Percentiles rank a stretch among this genome's conserved stretches.
Conservation (phyloP, 2,113 vertebrate genomes). For the human (Homo sapiens) region GRCh38 chr16:79388001-79388500, state of each 20-base stretch:
- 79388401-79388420: too few relatives aligned
- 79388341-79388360: conserved; percentile 39
- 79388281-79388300: conserved; percentile 57
- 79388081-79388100: not conserved
- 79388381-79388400: not conserved
- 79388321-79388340: conserved; percentile 45
- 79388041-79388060: not conserved
- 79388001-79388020: not conserved
- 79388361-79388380: not conserved
- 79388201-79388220: conserved; percentile 58
- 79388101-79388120: not conserved
- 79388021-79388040: not conserved
- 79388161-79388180: conserved; percentile 66
- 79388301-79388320: conserved; percentile 36
- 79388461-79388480: not conserved
- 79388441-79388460: rapidly evolving
- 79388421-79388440: not conserved
- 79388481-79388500: not conserved
- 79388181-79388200: conserved; percentile 63
- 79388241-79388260: conserved; percentile 50
- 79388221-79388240: not conserved
- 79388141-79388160: not conserved
- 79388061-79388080: not conserved
- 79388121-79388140: not conserved
- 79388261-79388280: conserved; percentile 36